Evolutionary conservation across 2,888 invertebrate species (phyloP).

Genomic region (Ischnura elegans): DNA sequence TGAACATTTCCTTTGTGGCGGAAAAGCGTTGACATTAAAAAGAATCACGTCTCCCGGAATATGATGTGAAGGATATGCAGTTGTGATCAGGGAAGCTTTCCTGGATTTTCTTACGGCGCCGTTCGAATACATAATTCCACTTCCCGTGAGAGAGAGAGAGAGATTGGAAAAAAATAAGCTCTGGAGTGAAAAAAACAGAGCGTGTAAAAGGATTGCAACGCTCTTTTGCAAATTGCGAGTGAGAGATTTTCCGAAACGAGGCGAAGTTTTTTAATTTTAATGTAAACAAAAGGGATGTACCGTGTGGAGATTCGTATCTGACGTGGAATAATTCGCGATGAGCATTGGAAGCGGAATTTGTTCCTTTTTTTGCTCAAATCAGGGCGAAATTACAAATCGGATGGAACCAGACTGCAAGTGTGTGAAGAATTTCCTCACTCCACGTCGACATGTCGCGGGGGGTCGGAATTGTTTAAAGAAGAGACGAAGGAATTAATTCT

Average conservation of each 20-base stretch:
- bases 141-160: too few species aligned
- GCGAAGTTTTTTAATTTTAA: background rate
- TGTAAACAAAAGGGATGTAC: too few species aligned
- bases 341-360: background rate
- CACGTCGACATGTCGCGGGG: background rate
- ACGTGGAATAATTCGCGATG: background rate
- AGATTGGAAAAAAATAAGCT: background rate
- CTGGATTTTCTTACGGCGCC: background rate
- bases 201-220: background rate
- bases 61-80: background rate
- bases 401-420: background rate
- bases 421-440: background rate
- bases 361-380: background rate
- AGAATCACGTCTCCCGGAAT: background rate
- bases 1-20: background rate
- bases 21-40: background rate
- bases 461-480: conserved; percentile 16
- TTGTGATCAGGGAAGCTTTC: background rate
- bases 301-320: background rate
- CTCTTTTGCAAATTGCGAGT: background rate
- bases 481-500: conserved; percentile 19
- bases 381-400: conserved; percentile 11
- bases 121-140: background rate
- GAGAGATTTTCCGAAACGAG: background rate
- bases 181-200: background rate